A percentile compares a stretch with the other conserved stretches of the same genome.
phyloP scores from a whole-genome alignment of 2,797 vertebrate genomes.

The Molossus molossus region DNA sequence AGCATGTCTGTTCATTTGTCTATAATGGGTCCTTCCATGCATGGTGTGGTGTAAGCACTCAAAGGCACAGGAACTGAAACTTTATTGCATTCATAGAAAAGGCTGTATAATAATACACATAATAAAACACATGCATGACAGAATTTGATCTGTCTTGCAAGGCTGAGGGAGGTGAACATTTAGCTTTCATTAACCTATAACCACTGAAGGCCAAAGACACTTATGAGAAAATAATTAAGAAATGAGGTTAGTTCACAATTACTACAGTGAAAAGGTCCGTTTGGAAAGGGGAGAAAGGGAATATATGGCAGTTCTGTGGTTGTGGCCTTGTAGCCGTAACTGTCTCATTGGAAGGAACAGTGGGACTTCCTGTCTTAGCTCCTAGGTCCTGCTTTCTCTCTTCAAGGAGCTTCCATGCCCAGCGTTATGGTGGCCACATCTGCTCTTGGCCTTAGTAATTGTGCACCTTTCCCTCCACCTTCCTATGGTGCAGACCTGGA shows the following conservation, averaged over 20 bases:
- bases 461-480: fast-evolving
- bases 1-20: conserved; percentile 26
- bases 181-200: not conserved
- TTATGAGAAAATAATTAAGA: not conserved
- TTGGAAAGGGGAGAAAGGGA: not conserved
- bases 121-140: not conserved
- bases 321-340: not conserved
- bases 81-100: conserved; percentile 1
- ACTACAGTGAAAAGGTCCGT: not conserved
- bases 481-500: not conserved
- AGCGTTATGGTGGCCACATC: not conserved
- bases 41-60: not conserved
- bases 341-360: not conserved
- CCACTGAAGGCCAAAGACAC: not conserved
- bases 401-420: not conserved
- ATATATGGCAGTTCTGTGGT: not conserved
- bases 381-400: not conserved
- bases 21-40: not conserved
- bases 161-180: not conserved
- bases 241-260: not conserved
- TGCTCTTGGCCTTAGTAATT: not conserved
- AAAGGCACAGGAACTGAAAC: not conserved
- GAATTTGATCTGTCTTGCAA: not conserved
- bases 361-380: not conserved
- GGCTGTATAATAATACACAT: not conserved